These are phyloP conservation scores for Limnephilus marmoratus DNA, from an alignment of 2,888 invertebrate genomes.

Conservation along the genomic window DNA sequence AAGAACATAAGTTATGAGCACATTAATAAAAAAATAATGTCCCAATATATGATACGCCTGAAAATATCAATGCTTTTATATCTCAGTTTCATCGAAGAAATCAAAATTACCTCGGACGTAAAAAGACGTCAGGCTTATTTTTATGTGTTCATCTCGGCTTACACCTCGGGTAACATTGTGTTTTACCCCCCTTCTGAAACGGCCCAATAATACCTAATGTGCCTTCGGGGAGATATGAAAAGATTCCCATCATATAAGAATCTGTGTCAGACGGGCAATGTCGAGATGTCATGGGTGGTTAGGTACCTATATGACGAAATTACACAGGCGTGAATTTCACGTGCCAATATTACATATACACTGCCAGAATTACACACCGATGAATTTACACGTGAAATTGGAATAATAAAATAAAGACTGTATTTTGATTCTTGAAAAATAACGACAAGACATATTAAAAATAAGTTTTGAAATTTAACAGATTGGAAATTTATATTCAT, in stretches of 20 bases:
- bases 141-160: not conserved
- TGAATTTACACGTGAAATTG: no score
- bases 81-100: not conserved
- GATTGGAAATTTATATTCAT: no score
- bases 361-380: no score
- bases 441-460: no score
- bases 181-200: not conserved
- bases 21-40: not conserved
- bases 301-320: no score
- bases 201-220: not conserved
- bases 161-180: not conserved
- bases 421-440: no score
- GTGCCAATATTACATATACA: no score
- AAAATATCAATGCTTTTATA: not conserved
- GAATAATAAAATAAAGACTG: no score
- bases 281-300: not conserved
- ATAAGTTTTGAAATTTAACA: no score
- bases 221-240: not conserved
- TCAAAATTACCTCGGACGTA: not conserved
- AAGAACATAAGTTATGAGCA: not conserved
- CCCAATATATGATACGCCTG: not conserved
- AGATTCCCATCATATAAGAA: not conserved
- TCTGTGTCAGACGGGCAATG: not conserved
- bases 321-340: no score
- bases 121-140: not conserved